Evolutionary conservation across 2,113 vertebrate species (phyloP).

Genomic region (Marcusenius ussheri): DNA sequence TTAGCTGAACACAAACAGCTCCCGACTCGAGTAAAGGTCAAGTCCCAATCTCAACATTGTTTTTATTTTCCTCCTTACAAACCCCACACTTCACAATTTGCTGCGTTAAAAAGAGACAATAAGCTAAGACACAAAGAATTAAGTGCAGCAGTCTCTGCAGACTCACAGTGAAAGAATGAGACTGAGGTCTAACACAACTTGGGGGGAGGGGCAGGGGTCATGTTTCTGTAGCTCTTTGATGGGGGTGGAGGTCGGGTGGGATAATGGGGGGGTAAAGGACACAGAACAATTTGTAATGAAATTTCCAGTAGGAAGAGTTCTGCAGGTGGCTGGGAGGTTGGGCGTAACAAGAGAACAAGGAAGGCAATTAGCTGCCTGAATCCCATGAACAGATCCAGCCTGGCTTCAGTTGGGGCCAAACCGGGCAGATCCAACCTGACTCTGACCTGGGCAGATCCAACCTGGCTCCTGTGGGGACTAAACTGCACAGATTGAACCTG

Average conservation of each 20-base stretch:
- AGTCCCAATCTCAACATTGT: background rate
- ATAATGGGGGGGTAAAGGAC: slow-evolving; percentile 37
- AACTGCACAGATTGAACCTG: background rate
- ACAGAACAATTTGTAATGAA: slow-evolving; percentile 67
- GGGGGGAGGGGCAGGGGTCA: slow-evolving; percentile 33
- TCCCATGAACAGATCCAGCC: slow-evolving; percentile 47
- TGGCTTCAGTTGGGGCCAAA: slow-evolving; percentile 19
- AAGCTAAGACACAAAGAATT: background rate
- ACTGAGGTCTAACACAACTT: background rate
- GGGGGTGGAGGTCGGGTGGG: slow-evolving; percentile 40
- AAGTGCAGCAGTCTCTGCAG: background rate
- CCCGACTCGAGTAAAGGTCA: background rate
- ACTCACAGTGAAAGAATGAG: background rate
- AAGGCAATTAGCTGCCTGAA: slow-evolving; percentile 52
- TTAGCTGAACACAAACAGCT: background rate
- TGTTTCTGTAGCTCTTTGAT: slow-evolving; percentile 50
- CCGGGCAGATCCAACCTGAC: background rate
- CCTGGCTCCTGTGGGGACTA: background rate
- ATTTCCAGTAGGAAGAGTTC: slow-evolving; percentile 64
- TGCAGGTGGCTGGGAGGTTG: slow-evolving; percentile 66
- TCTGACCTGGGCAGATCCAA: background rate
- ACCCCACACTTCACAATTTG: background rate
- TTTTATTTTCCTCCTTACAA: background rate
- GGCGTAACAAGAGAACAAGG: slow-evolving; percentile 59
- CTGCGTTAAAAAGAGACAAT: background rate